Base-by-base conservation (phyloP, 2,888 invertebrate genomes). In the Drepanosiphum platanoidis region DNA sequence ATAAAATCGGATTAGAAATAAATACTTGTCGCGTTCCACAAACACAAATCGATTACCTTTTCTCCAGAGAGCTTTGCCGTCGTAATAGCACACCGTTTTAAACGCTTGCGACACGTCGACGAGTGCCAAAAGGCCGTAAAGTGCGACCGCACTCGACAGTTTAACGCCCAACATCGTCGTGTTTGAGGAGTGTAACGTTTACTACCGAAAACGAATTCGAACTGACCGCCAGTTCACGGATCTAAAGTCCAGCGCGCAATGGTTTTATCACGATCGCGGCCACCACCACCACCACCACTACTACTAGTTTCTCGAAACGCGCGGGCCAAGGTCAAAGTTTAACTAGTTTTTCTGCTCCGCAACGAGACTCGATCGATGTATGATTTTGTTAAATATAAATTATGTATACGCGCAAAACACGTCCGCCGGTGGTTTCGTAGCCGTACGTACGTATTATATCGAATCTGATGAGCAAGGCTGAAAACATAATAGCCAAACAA, bases 81-180 rank as follows among this genome's bases (percentile, higher is more conserved):
- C 93, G 90, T 94, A 94, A 89, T 93, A 94, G 89, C 94, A 94
- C 88, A 94, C 90, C 75, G 94, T 92, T 90, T 94, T 94, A 88
- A 90, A 90, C 86, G 91, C 91, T 39, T 68, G 52, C 27, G 83
- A 75, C 66, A 84, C 68, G 15, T 52, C 66, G 18, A 75, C 52
- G 34, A 84, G 7, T 36, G 75, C 75, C 75, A 75, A 75, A 32
- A 84, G 83, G 52, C 83, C 75, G 18, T 1, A 84, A 22, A 84
- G 83, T 34, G 82, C 82, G 74, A 83, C 27, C 52, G 75, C 75
- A 36, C 83, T 15, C 36, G 30, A 34, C 27, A 68, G 30, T n/a
- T 75, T 68, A 18, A 72, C 68, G 68, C 66, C 34, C 13, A 75
- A 84, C 83, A 84, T 84, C 58, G 36, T 61, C 27, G 27, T 61